A percentile compares a stretch with the other conserved stretches of the same genome.
Evolutionary conservation across 2,797 vertebrate species (phyloP).

Genomic region (Fistularia tabacaria): DNA sequence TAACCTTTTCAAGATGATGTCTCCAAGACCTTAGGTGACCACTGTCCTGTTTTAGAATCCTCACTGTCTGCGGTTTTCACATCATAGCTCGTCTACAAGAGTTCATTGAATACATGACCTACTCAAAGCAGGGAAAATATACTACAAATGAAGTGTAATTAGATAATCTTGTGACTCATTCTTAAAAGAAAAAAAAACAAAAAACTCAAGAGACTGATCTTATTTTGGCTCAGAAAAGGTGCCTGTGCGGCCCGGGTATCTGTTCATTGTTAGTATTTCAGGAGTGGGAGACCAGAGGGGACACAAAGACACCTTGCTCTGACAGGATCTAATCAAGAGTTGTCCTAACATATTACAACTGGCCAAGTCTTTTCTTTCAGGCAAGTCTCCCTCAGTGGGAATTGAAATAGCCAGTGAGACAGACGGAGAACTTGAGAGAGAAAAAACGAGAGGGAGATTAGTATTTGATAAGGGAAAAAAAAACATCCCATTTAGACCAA

Average conservation of each 20-base stretch:
- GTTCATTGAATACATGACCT: conserved; percentile 23
- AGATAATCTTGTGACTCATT: conserved; percentile 15
- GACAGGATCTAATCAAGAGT: conserved; percentile 70
- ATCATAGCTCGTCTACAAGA: conserved; percentile 15
- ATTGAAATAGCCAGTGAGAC: conserved; percentile 60
- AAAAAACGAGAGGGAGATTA: conserved; percentile 43
- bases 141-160: conserved; percentile 23
- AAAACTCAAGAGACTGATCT: conserved; percentile 15
- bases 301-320: conserved; percentile 50
- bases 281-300: conserved; percentile 28
- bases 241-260: conserved; percentile 30
- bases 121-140: conserved; percentile 6
- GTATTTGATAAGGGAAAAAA: conserved; percentile 49
- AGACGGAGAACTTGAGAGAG: conserved; percentile 37
- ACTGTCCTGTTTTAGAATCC: conserved; percentile 36
- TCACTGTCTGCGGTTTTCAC: conserved; percentile 45
- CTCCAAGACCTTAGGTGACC: conserved; percentile 61
- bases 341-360: conserved; percentile 70
- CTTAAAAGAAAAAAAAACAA: conserved; percentile 17
- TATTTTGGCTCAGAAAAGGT: conserved; percentile 35
- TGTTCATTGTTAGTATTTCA: conserved; percentile 35
- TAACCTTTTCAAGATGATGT: conserved; percentile 75
- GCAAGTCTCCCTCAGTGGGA: conserved; percentile 64
- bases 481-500: conserved; percentile 54
- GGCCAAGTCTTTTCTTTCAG: conserved; percentile 59